Base-by-base conservation (phyloP, 1,140 invertebrate species). In the Cryptotermes secundus region DNA sequence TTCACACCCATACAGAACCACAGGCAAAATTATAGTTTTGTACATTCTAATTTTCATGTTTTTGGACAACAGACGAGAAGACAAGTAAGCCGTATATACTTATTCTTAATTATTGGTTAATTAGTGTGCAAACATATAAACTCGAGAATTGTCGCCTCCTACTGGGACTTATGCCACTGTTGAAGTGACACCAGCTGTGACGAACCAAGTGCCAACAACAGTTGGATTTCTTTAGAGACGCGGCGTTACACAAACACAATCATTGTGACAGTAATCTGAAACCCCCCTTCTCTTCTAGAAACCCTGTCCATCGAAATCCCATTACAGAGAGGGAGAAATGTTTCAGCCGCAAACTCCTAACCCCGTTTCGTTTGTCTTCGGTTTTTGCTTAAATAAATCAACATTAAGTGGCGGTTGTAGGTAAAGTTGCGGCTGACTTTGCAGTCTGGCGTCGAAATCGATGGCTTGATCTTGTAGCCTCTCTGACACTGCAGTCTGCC, bases 221-320 rank as follows among this genome's bases (percentile, higher is more conserved):
- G 59, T 72, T 72, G 59, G 59, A 72, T n/a, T 72, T 72, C 59
- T 72, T 72, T 72, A 72, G 26, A 72, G 59, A 10, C 59, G 31
- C 26, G n/a, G n/a, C 59, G 26, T n/a, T 72, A 72, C 26, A 31
- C 59, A 72, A 72, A 72, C 59, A 72, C 59, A 72, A 72, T 72
- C 59, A 72, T 72, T 72, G 59, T 72, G 26, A 72, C 59, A 72
- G 59, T 72, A 72, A 72, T 31, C 59, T 31, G 59, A 72, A 31
- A 72, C 59, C 59, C 38, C 26, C 31, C 59, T 19, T 31, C 59
- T 10, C 59, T 72, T n/a, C 59, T 72, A 14, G 26, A 31, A 72
- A 72, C 59, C 26, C 10, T 72, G n/a, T 72, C 59, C 59, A 72
- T 72, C 59, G 59, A 72, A 72, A 72, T 72, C n/a, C 59, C 59